phyloP scores from a whole-genome alignment of 2,888 invertebrate genomes.

The Agrochola lychnidis region DNA sequence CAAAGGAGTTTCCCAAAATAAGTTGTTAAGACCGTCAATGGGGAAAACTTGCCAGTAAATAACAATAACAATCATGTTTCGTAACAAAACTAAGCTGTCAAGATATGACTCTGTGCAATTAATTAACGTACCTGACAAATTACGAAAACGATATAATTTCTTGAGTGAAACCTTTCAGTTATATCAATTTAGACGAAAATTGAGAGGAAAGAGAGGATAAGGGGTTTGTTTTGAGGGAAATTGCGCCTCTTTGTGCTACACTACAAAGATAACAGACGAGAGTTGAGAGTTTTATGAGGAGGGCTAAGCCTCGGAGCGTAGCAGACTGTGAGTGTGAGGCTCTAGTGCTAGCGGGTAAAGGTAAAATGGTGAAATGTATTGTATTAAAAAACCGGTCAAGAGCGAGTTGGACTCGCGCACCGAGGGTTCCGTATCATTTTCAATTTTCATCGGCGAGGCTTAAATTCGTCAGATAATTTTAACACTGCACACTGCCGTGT shows the following conservation, averaged over 20 bases:
- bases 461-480: no score
- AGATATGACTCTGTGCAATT: constrained; percentile 22
- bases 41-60: neutral
- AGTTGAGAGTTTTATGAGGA: constrained; percentile 61
- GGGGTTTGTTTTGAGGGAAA: constrained; percentile 39
- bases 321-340: constrained; percentile 7
- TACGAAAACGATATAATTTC: constrained; percentile 28
- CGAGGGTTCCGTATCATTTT: no score
- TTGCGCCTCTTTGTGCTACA: constrained; percentile 51
- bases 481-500: no score
- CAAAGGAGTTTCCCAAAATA: constrained; percentile 25
- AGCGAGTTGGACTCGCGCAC: no score
- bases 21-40: neutral
- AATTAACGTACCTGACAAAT: constrained; percentile 31
- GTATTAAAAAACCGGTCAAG: no score
- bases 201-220: constrained; percentile 16
- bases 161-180: constrained; percentile 24
- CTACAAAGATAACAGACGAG: constrained; percentile 54
- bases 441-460: no score
- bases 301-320: constrained; percentile 54
- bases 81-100: neutral
- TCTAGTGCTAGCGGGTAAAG: constrained; percentile 1
- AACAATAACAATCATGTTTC: no score
- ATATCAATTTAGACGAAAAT: constrained; percentile 37
- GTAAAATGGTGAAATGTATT: neutral